Percentiles rank a stretch among this genome's conserved stretches.
Evolutionary conservation across 2,113 vertebrate species (phyloP).

Genomic region (Otocyon megalotis): DNA sequence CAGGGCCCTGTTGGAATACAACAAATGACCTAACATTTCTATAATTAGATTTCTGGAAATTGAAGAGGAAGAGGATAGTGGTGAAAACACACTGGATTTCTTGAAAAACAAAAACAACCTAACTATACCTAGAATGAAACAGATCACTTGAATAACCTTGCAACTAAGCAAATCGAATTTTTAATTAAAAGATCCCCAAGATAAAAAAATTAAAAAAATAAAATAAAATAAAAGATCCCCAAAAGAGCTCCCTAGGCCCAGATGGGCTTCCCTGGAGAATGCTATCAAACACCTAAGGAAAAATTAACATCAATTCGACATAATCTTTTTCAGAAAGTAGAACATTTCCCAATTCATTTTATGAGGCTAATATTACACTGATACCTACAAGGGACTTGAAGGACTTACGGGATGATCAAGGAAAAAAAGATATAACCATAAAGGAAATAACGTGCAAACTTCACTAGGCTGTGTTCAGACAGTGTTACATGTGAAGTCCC

Average conservation of each 20-base stretch:
- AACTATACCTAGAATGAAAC: not conserved
- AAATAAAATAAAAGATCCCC: not conserved
- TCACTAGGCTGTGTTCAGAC: not conserved
- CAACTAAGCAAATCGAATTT: not conserved
- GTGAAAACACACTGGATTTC: not conserved
- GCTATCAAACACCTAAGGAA: not conserved
- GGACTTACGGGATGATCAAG: not conserved
- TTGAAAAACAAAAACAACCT: not conserved
- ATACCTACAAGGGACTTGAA: not conserved
- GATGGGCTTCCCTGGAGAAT: not conserved
- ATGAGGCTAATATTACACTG: not conserved
- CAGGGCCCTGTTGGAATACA: not conserved
- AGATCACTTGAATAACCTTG: not conserved
- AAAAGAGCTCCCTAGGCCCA: not conserved
- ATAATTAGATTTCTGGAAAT: not conserved
- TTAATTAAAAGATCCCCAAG: not conserved
- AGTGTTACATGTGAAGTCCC: not conserved
- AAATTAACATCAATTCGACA: not conserved
- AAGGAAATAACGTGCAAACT: not conserved
- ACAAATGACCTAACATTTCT: not conserved
- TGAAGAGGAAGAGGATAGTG: not conserved
- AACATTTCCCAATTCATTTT: not conserved
- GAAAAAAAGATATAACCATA: not conserved
- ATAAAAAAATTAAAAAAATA: too few species aligned
- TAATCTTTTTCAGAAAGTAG: not conserved